Evolutionary conservation across 2,888 invertebrate species (phyloP), one percentile per base, ranked within the genome.

Genomic region (Empis livida): DNA sequence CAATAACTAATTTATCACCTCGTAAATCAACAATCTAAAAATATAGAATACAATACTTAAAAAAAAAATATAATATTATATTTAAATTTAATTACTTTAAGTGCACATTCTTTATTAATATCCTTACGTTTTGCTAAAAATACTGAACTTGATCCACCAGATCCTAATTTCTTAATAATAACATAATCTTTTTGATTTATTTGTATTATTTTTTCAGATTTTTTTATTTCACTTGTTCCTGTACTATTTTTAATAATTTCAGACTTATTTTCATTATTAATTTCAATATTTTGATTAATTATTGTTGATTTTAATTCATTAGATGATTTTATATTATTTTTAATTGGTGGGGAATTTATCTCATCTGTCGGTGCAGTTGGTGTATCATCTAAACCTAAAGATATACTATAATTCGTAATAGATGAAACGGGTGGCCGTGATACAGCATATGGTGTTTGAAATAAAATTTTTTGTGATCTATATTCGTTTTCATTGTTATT

Each of bases 71-170:
- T 6, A 8, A 27, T 20, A 20, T 20, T 20, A 20, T 16, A 11
- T 20, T 41, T 35, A 13, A 17, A 42, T n/a, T 13, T n/a, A 23
- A 20, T 53, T 51, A 62, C 62, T 51, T 69, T 69, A 1, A 69
- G 44, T 0, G 69, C 70, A 47, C 59, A 65, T 47, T 67, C 62
- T 32, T 57, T 54, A 9, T 59, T 60, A 9, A 57, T 59, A 10
- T 60, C 59, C 30, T 58, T 55, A 4, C 59, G 59, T n/a, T 59
- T 57, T 0, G 65, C 64, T 38, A 66, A 51, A 46, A 60, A 83
- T 5, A 94, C 94, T 65, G 85, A 80, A 60, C 92, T 89, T 47
- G 91, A 91, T 38, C 93, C 94, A n/a, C 94, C 94, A 56, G 76
- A 78, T 0, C 95, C 95, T 42, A 94, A 70, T 57, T 79, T 75